Evolutionary conservation across 2,113 vertebrate species (phyloP).

Genomic region (Tyto alba): DNA sequence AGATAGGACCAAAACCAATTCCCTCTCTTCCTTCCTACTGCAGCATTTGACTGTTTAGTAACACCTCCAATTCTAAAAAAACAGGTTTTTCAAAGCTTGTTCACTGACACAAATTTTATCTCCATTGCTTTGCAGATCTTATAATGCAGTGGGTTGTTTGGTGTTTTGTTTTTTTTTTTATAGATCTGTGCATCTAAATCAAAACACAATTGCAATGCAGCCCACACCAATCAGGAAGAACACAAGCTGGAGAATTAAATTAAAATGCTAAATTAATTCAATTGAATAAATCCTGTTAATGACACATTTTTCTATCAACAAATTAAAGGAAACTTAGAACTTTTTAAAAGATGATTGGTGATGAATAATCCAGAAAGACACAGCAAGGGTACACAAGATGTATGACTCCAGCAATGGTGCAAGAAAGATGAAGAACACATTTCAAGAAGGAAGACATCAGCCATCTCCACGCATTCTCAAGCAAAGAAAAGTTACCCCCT

Average conservation of each 20-base stretch:
- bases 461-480: fast-evolving
- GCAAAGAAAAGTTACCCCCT: not conserved
- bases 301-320: constrained; percentile 62
- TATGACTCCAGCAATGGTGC: not conserved
- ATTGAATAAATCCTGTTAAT: constrained; percentile 66
- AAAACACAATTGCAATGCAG: not conserved
- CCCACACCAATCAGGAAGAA: constrained; percentile 5
- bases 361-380: not conserved
- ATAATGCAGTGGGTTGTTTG: not conserved
- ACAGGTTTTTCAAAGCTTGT: not conserved
- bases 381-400: not conserved
- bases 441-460: not conserved
- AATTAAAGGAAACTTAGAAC: constrained; percentile 46
- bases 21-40: not conserved
- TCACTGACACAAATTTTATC: not conserved
- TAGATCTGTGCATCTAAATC: constrained; percentile 15
- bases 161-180: not conserved
- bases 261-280: constrained; percentile 71
- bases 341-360: not conserved
- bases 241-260: constrained; percentile 58
- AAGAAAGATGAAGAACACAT: not conserved
- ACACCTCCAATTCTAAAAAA: not conserved
- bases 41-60: fast-evolving
- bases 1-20: not conserved
- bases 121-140: not conserved